Evolutionary conservation across 2,888 invertebrate species (phyloP).

Genomic region (Hypercompe scribonia): DNA sequence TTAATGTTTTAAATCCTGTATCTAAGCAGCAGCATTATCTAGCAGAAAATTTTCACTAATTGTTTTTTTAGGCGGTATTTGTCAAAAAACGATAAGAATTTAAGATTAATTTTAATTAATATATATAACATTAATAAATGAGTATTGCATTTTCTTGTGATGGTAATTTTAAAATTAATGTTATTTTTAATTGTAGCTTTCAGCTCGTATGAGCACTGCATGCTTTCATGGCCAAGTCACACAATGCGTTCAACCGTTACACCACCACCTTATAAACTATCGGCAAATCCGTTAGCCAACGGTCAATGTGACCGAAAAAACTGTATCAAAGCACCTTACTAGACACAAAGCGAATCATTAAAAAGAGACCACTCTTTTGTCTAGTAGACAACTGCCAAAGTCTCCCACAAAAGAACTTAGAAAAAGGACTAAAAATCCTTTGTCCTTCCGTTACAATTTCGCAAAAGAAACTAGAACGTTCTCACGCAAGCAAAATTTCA

Average conservation of each 20-base stretch:
- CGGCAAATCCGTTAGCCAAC: conserved; percentile 84
- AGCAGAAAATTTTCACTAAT: not conserved
- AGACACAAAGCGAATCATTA: conserved; percentile 83
- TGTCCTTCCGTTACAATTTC: conserved; percentile 79
- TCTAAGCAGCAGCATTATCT: too few relatives aligned
- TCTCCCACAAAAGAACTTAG: conserved; percentile 73
- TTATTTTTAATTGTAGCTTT: conserved; percentile 14
- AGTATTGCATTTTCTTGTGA: not conserved
- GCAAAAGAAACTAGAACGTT: conserved; percentile 85
- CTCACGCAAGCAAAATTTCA: conserved; percentile 84
- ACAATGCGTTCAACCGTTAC: conserved; percentile 63
- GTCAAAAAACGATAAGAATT: not conserved
- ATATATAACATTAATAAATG: not conserved
- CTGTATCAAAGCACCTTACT: conserved; percentile 74
- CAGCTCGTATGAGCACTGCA: conserved; percentile 10
- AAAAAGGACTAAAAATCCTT: conserved; percentile 55
- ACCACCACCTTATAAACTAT: conserved; percentile 75
- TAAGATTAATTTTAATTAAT: not conserved
- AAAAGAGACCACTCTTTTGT: conserved; percentile 84
- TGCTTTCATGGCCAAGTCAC: conserved; percentile 22
- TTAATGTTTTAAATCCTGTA: not conserved
- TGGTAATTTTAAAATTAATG: conserved; percentile 5
- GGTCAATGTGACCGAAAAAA: conserved; percentile 80
- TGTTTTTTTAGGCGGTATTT: not conserved
- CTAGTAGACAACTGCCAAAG: conserved; percentile 73